A percentile compares a stretch with the other conserved stretches of the same genome.
phyloP scores from a whole-genome alignment of 2,888 invertebrate genomes.

The Hydriomena furcata region DNA sequence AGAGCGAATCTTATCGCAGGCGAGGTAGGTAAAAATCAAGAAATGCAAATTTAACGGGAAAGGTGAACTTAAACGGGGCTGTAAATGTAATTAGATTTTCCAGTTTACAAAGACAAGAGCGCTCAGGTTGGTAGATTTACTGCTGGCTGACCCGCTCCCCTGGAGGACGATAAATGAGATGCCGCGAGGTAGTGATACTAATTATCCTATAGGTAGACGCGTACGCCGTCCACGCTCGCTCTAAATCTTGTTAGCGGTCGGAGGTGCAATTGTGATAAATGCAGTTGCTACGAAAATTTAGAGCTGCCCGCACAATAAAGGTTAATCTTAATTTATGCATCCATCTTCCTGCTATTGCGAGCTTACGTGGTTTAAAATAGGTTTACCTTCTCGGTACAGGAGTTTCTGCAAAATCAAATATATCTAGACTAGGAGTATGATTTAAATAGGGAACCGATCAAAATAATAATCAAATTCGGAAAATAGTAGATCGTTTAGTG shows the following conservation, averaged over 20 bases:
- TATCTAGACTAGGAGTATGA: neutral
- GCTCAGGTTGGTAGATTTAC: conserved; percentile 82
- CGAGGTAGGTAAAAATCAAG: conserved; percentile 63
- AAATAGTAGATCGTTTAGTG: neutral
- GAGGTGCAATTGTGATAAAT: conserved; percentile 68
- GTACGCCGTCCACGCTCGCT: conserved; percentile 61
- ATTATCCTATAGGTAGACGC: conserved; percentile 77
- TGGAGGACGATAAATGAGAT: conserved; percentile 79
- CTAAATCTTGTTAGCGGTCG: conserved; percentile 73
- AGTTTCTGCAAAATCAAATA: neutral
- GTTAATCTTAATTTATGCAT: conserved; percentile 42
- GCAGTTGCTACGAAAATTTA: conserved; percentile 58
- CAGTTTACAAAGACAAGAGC: conserved; percentile 81
- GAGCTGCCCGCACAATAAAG: conserved; percentile 39
- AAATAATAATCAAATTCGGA: neutral
- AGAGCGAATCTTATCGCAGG: conserved; percentile 61
- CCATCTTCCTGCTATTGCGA: conserved; percentile 30
- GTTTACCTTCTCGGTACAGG: neutral
- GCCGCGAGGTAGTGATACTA: conserved; percentile 80
- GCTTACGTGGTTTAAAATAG: conserved; percentile 13
- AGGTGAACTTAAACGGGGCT: conserved; percentile 74
- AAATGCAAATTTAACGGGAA: conserved; percentile 76
- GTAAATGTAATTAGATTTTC: conserved; percentile 83
- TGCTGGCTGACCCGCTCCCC: conserved; percentile 80
- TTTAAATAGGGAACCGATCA: neutral